Evolutionary conservation across 2,888 invertebrate genomes (phyloP), one percentile per base, ranked within the genome.

Genomic region (Lithophane socia): DNA sequence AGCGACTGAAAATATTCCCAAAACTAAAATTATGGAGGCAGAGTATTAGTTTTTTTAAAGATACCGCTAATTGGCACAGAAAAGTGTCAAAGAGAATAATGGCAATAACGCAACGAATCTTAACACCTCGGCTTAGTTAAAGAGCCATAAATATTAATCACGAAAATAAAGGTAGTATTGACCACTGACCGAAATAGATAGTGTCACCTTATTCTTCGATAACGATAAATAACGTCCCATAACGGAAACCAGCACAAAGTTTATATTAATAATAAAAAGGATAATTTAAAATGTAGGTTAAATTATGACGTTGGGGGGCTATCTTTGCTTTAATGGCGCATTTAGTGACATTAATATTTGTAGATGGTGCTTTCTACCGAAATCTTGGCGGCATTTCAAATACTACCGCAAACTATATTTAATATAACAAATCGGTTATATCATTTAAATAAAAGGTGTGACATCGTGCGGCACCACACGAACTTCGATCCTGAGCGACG

Each of bases 331-430:
- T 93, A 93, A 93, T 93, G 90, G 92, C 91, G 84, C 90, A 91
- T 93, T 93, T 92, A 88, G 91, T 92, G 94, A 93, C 93, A 94
- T 93, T 93, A 92, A 94, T 94, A 91, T 92, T 92, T 91, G 90
- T 92, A 92, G 91, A 93, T 92, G 90, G 91, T 92, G 89, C 88
- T 93, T 90, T 91, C 89, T 91, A 90, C 88, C 79, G 88, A 91
- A 92, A 91, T 92, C 92, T 95, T 95, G 95, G 95, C 95, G 93
- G 90, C 92, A 92, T 93, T 94, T 95, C 95, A 95, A 95, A 93
- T 92, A 89, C 76, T 88, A 91, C 88, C 86, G 89, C 89, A 91
- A 92, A 93, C 89, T 93, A 92, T 90, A 93, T 94, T 91, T 91
- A 91, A 91, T 92, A 83, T 87, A 90, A 92, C 90, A 90, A 91